phyloP scores from a whole-genome alignment of 2,797 vertebrate genomes.

The Scomberomorus guttatus region DNA sequence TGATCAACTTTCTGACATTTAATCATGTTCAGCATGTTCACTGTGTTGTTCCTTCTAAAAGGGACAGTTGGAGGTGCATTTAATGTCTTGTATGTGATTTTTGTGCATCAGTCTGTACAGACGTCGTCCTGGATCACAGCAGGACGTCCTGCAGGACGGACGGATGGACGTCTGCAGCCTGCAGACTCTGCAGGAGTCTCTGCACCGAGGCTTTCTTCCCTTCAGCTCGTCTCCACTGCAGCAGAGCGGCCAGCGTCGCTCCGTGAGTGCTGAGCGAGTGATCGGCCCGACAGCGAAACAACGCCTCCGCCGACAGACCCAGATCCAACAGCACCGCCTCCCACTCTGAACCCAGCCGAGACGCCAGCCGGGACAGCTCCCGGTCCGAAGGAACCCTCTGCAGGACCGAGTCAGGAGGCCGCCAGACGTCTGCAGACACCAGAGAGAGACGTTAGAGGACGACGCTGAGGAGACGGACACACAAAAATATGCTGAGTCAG shows the following conservation, averaged over 20 bases:
- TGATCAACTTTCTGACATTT: too few species aligned
- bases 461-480: not conserved
- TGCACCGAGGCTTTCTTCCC: constrained; percentile 89
- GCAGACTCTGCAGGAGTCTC: constrained; percentile 83
- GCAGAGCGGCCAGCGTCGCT: constrained; percentile 88
- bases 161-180: constrained; percentile 82
- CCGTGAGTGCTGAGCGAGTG: constrained; percentile 86
- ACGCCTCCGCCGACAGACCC: constrained; percentile 86
- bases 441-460: too few species aligned
- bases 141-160: constrained; percentile 83
- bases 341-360: constrained; percentile 89
- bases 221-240: constrained; percentile 88
- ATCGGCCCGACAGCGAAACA: constrained; percentile 91
- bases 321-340: constrained; percentile 89
- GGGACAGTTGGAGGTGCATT: not conserved
- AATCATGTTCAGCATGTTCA: too few species aligned
- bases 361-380: constrained; percentile 89
- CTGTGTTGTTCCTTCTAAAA: too few species aligned
- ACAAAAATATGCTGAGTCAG: not conserved
- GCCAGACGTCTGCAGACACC: constrained; percentile 66
- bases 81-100: not conserved
- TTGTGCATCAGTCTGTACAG: too few species aligned
- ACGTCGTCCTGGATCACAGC: not conserved
- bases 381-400: constrained; percentile 87
- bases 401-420: constrained; percentile 79